Conservation (phyloP, 2,797 vertebrate genomes). For the Telmatherina bonti region DNA sequence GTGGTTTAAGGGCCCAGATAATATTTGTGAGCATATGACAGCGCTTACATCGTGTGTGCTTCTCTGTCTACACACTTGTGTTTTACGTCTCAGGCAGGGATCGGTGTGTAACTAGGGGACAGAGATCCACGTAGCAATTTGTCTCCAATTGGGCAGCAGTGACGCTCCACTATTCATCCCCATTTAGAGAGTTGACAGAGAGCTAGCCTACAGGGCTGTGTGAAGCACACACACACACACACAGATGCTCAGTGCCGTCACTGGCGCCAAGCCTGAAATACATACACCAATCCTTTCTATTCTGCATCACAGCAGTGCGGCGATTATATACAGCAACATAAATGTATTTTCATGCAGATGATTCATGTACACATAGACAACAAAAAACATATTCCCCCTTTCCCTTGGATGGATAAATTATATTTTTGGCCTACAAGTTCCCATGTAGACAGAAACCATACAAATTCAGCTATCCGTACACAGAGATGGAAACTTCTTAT, state of each 20-base stretch:
- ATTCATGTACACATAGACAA: not conserved
- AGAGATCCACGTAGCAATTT: constrained; percentile 54
- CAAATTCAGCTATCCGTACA: not conserved
- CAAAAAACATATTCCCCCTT: constrained; percentile 5
- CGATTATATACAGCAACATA: not conserved
- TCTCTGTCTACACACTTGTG: constrained; percentile 7
- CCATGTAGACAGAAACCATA: not conserved
- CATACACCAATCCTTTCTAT: constrained; percentile 14
- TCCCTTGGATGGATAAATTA: not conserved
- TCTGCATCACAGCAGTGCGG: constrained; percentile 7
- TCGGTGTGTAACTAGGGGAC: constrained; percentile 63
- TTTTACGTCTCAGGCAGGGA: constrained; percentile 36
- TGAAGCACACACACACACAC: constrained; percentile 46
- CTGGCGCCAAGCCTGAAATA: constrained; percentile 25
- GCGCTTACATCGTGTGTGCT: constrained; percentile 3
- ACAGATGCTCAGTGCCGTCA: constrained; percentile 21
- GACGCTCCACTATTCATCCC: constrained; percentile 70
- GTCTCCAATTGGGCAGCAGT: constrained; percentile 65
- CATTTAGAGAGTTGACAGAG: constrained; percentile 76
- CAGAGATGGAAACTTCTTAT: constrained; percentile 1
- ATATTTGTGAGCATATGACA: constrained; percentile 40
- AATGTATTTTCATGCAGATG: constrained; percentile 14
- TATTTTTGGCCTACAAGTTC: not conserved
- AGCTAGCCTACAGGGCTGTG: constrained; percentile 83
- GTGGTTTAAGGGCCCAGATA: constrained; percentile 41